phyloP scores from a whole-genome alignment of 2,113 vertebrate genomes.

The Pterocles orientalis region DNA sequence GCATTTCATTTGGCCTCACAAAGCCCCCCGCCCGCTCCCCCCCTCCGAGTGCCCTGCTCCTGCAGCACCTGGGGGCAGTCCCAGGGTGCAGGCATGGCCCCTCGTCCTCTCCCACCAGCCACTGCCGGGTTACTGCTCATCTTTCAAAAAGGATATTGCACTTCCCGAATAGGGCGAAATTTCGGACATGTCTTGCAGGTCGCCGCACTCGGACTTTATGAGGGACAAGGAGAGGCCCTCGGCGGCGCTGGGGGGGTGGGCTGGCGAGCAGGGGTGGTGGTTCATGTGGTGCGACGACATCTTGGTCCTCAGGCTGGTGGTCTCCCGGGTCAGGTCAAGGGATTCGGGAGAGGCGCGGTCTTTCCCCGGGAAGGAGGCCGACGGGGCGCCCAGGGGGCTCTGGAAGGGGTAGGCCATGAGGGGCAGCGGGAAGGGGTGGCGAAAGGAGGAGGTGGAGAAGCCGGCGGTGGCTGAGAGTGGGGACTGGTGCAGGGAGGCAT shows the following conservation, averaged over 20 bases:
- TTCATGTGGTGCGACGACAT: slow-evolving; percentile 93
- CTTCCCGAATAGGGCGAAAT: slow-evolving; percentile 97
- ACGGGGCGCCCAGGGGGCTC: slow-evolving; percentile 87
- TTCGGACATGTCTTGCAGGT: slow-evolving; percentile 97
- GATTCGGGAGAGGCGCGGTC: slow-evolving; percentile 92
- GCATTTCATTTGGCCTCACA: not conserved
- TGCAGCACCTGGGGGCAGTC: not conserved
- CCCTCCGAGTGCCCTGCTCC: accelerated
- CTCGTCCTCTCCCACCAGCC: not conserved
- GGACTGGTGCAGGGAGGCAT: slow-evolving; percentile 90
- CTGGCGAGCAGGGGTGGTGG: slow-evolving; percentile 92
- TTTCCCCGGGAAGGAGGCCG: slow-evolving; percentile 85
- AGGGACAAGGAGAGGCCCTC: slow-evolving; percentile 95
- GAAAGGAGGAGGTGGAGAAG: slow-evolving; percentile 94
- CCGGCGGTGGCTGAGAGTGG: slow-evolving; percentile 88
- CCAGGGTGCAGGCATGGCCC: accelerated
- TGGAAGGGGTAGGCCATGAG: slow-evolving; percentile 98
- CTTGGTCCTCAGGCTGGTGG: slow-evolving; percentile 96
- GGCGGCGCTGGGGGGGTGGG: slow-evolving; percentile 88
- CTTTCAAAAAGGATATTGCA: slow-evolving; percentile 94
- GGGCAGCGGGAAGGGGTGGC: slow-evolving; percentile 94
- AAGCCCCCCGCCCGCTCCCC: not conserved
- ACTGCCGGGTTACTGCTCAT: not conserved
- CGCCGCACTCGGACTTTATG: slow-evolving; percentile 98
- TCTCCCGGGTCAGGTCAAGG: slow-evolving; percentile 94